Percentiles rank a stretch among this genome's conserved stretches.
Conservation (phyloP, 2,113 vertebrate species). For the Bubo scandiacus region DNA sequence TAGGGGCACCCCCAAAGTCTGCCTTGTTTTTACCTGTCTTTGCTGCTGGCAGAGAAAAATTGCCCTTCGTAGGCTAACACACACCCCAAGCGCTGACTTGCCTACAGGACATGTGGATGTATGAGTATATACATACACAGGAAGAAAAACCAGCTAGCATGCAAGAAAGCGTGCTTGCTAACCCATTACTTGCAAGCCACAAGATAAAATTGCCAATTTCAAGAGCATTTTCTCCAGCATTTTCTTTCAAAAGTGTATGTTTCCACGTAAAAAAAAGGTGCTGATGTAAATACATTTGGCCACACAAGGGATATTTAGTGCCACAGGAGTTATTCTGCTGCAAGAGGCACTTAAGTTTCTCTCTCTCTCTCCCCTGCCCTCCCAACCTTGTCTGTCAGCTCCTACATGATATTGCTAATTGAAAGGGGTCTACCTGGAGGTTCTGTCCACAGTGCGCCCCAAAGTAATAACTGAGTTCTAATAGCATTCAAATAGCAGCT, state of each 20-base stretch:
- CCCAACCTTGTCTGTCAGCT: neutral
- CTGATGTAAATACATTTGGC: neutral
- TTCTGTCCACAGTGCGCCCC: neutral
- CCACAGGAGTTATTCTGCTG: neutral
- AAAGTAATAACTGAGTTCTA: neutral
- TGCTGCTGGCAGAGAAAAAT: neutral
- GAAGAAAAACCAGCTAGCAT: neutral
- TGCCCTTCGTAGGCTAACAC: neutral
- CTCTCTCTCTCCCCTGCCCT: neutral
- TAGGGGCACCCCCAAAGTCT: neutral
- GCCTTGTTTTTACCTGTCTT: neutral
- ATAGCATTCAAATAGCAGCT: neutral
- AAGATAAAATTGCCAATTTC: neutral
- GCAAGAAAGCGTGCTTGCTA: neutral
- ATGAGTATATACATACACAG: neutral
- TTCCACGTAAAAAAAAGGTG: neutral
- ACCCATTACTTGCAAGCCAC: neutral
- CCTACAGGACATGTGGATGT: neutral
- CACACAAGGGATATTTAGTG: neutral
- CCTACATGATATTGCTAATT: accelerated
- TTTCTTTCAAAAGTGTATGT: neutral
- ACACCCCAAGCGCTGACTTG: neutral
- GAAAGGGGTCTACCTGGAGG: neutral
- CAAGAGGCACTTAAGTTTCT: neutral
- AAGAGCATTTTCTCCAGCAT: neutral